Evolutionary conservation across 2,797 vertebrate species (phyloP).

Genomic region (Bovichtus variegatus): DNA sequence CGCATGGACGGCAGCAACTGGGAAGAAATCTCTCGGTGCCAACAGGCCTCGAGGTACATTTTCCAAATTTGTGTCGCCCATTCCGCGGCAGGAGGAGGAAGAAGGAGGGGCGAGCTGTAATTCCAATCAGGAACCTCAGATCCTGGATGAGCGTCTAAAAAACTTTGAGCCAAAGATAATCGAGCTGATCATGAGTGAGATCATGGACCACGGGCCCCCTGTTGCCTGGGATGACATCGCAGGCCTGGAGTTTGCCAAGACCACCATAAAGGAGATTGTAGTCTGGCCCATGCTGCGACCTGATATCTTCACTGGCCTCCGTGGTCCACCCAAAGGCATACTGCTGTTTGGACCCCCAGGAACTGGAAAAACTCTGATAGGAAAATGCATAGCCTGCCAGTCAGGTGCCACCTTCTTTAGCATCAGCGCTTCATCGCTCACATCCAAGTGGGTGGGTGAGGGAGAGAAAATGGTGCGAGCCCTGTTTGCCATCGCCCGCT

Average conservation of each 20-base stretch:
- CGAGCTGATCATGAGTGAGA: constrained; percentile 97
- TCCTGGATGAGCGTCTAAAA: constrained; percentile 91
- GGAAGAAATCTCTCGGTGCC: constrained; percentile 94
- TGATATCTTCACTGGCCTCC: constrained; percentile 95
- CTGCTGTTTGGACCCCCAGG: constrained; percentile 96
- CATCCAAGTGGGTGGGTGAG: constrained; percentile 98
- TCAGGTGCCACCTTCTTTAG: constrained; percentile 98
- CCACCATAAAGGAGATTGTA: constrained; percentile 97
- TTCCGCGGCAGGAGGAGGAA: constrained; percentile 88
- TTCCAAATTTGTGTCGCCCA: constrained; percentile 94
- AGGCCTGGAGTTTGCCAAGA: constrained; percentile 96
- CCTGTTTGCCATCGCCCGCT: constrained; percentile 93
- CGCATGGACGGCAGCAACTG: constrained; percentile 68
- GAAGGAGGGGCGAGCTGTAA: constrained; percentile 54
- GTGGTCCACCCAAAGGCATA: constrained; percentile 96
- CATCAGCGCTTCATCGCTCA: constrained; percentile 97
- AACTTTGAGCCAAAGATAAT: constrained; percentile 96
- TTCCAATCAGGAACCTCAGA: constrained; percentile 67
- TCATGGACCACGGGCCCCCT: constrained; percentile 95
- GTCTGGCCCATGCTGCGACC: constrained; percentile 99
- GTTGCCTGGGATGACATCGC: constrained; percentile 97
- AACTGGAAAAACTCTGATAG: constrained; percentile 97
- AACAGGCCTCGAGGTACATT: constrained; percentile 90
- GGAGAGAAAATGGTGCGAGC: constrained; percentile 99
- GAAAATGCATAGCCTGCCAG: constrained; percentile 97